Conservation (phyloP, 1,140 invertebrate genomes). For the Sycobia sp. region DNA sequence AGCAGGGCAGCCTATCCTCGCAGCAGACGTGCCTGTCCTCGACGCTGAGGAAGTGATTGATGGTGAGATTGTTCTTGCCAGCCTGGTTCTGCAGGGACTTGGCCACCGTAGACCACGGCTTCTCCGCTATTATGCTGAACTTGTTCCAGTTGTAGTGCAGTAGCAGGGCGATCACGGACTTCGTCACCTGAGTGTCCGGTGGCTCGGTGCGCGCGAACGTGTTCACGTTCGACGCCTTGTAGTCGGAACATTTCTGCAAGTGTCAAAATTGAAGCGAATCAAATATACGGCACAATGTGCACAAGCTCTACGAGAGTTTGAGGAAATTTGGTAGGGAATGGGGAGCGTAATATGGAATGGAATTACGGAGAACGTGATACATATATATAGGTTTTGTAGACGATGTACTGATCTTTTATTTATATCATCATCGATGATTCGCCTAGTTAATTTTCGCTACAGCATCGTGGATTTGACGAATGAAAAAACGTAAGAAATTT, state of each 20-base stretch:
- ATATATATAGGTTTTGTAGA: too few relatives aligned
- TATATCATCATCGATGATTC: too few relatives aligned
- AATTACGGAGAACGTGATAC: too few relatives aligned
- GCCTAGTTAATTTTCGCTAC: too few relatives aligned
- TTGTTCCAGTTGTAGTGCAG: constrained; percentile 91
- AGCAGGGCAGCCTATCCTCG: constrained; percentile 73
- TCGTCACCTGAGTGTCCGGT: constrained; percentile 91
- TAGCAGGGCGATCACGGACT: constrained; percentile 88
- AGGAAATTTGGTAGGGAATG: too few relatives aligned
- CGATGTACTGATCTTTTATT: too few relatives aligned
- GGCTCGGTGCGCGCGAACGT: constrained; percentile 95
- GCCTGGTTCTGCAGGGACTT: constrained; percentile 76
- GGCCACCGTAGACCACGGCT: constrained; percentile 78
- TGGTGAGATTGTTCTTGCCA: constrained; percentile 74
- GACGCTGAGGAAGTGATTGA: constrained; percentile 75
- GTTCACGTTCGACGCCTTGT: constrained; percentile 81
- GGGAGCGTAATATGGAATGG: too few relatives aligned
- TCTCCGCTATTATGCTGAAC: constrained; percentile 90
- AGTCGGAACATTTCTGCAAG: constrained; percentile 89
- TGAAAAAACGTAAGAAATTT: too few relatives aligned
- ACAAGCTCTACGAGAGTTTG: too few relatives aligned
- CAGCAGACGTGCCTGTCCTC: constrained; percentile 77
- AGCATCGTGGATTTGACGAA: too few relatives aligned
- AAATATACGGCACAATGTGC: too few relatives aligned
- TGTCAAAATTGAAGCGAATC: too few relatives aligned